Evolutionary conservation across 1,140 invertebrate genomes (phyloP), one percentile per base, ranked within the genome.

Genomic region (Apolygus lucorum): DNA sequence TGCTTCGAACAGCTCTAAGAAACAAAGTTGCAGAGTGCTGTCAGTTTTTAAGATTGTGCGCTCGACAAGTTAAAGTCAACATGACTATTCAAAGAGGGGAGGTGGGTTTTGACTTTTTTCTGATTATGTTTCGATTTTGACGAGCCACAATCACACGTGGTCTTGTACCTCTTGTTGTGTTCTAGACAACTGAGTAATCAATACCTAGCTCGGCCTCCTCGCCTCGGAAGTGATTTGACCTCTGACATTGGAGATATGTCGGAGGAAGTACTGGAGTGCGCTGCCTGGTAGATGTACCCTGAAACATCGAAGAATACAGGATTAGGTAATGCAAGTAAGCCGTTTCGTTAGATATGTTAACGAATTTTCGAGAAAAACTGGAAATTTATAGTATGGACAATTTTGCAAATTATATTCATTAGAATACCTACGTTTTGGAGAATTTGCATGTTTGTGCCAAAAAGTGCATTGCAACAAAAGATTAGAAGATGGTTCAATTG

Each of bases 181-280:
- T 59, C 54, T 59, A 59, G 54, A 59, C 54, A 59, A 59, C 54
- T 59, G 54, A 59, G 54, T 59, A 59, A 59, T 52, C 22, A 59
- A 22, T 71, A 77, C 76, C 75, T 76, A 27, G 75, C 71, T 25
- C 75, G 73, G 8, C 69, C 72, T 29, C 73, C 72, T 71, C 75
- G 67, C 59, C 74, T 68, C 0, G 76, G 75, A 73, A 89, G 80
- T 71, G 87, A 89, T 78, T 89, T 89, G 79, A 88, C 86, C 78
- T 89, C 88, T 73, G 87, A 87, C 85, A 88, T 88, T 73, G 87
- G 87, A 63, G 87, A 89, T 76, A 89, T 85, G 79, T 90, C 88
- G 74, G 88, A 89, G 49, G 87, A 89, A 70, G 87, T 90, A 80
- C 87, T 89, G 74, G 87, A 89, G 75, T 85, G 84, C 77, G 86